Conservation (phyloP, 1,140 invertebrate genomes). For the Nomia melanderi region DNA sequence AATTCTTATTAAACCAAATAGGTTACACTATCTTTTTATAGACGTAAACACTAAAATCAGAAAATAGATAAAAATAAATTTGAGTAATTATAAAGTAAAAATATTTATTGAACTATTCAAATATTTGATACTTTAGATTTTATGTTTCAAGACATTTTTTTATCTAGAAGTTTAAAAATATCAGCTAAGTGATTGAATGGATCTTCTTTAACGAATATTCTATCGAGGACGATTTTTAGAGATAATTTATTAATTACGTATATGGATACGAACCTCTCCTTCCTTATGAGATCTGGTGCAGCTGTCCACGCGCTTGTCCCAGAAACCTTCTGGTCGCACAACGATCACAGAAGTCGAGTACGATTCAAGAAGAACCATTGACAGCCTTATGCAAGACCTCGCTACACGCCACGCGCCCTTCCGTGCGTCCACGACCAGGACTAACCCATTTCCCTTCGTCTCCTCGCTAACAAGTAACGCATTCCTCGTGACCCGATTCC, state of each 20-base stretch:
- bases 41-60: too few relatives aligned
- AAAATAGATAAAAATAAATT: too few relatives aligned
- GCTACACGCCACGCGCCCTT: slow-evolving; percentile 84
- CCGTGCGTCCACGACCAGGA: slow-evolving; percentile 85
- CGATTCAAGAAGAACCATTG: slow-evolving; percentile 80
- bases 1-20: too few relatives aligned
- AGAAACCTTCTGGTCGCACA: slow-evolving; percentile 86
- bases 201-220: not conserved
- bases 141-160: not conserved
- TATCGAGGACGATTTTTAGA: too few relatives aligned
- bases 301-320: slow-evolving; percentile 88
- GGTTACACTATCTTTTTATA: too few relatives aligned
- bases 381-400: slow-evolving; percentile 83
- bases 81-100: too few relatives aligned
- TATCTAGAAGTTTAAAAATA: too few relatives aligned
- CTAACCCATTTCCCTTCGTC: slow-evolving; percentile 81
- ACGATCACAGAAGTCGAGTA: slow-evolving; percentile 83
- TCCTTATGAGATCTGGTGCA: slow-evolving; percentile 85
- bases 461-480: slow-evolving; percentile 73
- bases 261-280: slow-evolving; percentile 81
- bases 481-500: not conserved
- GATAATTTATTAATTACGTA: not conserved
- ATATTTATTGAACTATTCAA: too few relatives aligned
- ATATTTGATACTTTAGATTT: too few relatives aligned
- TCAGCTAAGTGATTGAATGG: not conserved